Conservation (phyloP, 1,140 invertebrate species). For the Drosophila lini region DNA sequence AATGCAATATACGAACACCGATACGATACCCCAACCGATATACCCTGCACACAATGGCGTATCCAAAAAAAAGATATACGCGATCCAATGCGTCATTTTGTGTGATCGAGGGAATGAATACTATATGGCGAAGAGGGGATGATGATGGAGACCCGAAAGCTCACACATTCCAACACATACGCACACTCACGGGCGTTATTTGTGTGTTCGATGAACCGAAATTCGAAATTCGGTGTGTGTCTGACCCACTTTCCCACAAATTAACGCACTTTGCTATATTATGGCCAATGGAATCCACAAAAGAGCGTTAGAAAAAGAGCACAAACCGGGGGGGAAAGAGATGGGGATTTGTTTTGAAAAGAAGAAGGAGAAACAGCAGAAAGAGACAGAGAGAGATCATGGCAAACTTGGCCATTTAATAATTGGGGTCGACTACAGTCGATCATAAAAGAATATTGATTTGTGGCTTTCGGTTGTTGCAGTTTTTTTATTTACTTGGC, state of each 20-base stretch:
- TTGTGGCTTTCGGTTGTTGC: slow-evolving; percentile 20
- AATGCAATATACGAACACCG: not conserved
- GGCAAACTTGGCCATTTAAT: slow-evolving; percentile 41
- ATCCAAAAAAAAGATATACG: slow-evolving; percentile 24
- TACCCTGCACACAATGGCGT: slow-evolving; percentile 43
- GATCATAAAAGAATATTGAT: slow-evolving; percentile 56
- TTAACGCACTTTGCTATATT: slow-evolving; percentile 67
- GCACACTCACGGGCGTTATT: slow-evolving; percentile 57
- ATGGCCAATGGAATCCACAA: slow-evolving; percentile 76
- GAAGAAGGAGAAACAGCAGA: not conserved
- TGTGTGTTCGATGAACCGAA: slow-evolving; percentile 82
- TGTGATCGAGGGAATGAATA: not conserved
- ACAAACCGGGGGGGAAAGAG: slow-evolving; percentile 6
- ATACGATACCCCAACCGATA: not conserved
- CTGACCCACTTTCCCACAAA: slow-evolving; percentile 76
- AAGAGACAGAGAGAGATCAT: not conserved
- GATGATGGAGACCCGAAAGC: not conserved
- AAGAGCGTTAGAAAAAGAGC: slow-evolving; percentile 42
- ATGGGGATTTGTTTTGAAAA: not conserved
- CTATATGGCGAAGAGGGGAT: slow-evolving; percentile 1
- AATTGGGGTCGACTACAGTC: slow-evolving; percentile 54
- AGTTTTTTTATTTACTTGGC: slow-evolving; percentile 15
- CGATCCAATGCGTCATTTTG: slow-evolving; percentile 48
- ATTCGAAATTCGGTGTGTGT: slow-evolving; percentile 52
- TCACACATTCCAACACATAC: slow-evolving; percentile 23